phyloP scores from a whole-genome alignment of 2,797 vertebrate genomes.

The Capromys pilorides region DNA sequence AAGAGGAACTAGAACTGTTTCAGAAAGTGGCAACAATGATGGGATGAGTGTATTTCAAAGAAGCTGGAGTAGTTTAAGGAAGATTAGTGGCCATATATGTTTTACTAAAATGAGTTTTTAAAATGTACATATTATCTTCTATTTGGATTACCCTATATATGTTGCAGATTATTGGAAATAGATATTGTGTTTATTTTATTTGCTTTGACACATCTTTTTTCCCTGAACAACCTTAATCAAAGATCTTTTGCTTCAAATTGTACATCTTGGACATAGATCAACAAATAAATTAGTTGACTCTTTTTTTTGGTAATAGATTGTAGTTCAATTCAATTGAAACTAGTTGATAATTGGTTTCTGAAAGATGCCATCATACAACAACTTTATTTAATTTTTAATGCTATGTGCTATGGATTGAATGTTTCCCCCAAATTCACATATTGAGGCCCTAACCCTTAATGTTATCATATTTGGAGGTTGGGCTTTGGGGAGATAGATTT shows the following conservation, averaged over 20 bases:
- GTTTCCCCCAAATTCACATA: neutral
- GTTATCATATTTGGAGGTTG: too few species aligned
- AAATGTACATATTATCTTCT: neutral
- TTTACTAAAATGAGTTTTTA: neutral
- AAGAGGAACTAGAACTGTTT: too few species aligned
- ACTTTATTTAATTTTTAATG: conserved; percentile 29
- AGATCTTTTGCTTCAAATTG: neutral
- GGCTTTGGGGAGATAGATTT: neutral
- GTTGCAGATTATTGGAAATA: neutral
- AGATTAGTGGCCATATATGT: neutral
- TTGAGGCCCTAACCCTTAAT: too few species aligned
- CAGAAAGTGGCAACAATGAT: too few species aligned
- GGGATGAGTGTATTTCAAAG: too few species aligned
- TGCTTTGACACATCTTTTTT: neutral
- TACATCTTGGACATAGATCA: neutral
- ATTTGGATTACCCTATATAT: neutral
- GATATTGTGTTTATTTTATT: neutral
- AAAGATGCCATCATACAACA: neutral
- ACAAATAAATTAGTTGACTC: neutral
- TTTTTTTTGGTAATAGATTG: neutral
- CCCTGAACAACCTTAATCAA: neutral
- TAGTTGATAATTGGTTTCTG: neutral
- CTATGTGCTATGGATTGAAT: neutral
- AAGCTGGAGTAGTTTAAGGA: too few species aligned
- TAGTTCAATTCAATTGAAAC: neutral